Percentiles rank a stretch among this genome's conserved stretches.
Conservation (phyloP, 2,888 invertebrate genomes). For the Cheiracanthium punctorium region DNA sequence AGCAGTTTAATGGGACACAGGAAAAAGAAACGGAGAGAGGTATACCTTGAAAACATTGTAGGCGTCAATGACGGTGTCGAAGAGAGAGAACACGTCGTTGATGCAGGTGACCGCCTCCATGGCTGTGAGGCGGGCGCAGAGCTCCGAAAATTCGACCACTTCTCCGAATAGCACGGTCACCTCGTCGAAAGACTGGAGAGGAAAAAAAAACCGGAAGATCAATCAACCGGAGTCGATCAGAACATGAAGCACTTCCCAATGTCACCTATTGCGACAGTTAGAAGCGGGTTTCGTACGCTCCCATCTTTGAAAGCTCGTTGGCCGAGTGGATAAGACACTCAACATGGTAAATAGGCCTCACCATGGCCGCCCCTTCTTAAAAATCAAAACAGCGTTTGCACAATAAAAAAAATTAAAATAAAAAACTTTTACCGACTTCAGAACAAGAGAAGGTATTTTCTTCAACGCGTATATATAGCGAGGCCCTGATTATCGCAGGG, state of each 20-base stretch:
- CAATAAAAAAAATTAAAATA: too few relatives aligned
- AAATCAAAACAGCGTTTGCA: too few relatives aligned
- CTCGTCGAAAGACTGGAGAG: slow-evolving; percentile 83
- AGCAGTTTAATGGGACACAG: too few relatives aligned
- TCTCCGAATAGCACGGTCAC: slow-evolving; percentile 89
- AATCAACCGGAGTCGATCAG: neutral
- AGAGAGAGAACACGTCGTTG: slow-evolving; percentile 89
- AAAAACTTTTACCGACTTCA: too few relatives aligned
- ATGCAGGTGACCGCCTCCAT: slow-evolving; percentile 90
- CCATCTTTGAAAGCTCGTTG: too few relatives aligned
- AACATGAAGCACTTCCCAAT: neutral
- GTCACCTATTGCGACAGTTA: neutral
- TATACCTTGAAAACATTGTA: slow-evolving; percentile 91
- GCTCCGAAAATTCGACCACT: slow-evolving; percentile 81
- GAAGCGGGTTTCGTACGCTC: neutral
- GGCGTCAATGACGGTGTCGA: slow-evolving; percentile 88
- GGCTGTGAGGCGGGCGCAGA: slow-evolving; percentile 80
- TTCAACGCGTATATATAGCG: too few relatives aligned
- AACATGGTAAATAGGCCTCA: too few relatives aligned
- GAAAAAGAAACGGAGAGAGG: too few relatives aligned
- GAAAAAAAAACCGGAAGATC: slow-evolving; percentile 29
- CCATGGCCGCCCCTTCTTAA: too few relatives aligned
- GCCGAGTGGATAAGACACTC: too few relatives aligned
- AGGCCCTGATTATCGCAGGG: too few relatives aligned
- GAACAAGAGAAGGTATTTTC: too few relatives aligned